A percentile compares a stretch with the other conserved stretches of the same genome.
Evolutionary conservation across 2,113 vertebrate genomes (phyloP).

Genomic region (Pungitius pungitius): DNA sequence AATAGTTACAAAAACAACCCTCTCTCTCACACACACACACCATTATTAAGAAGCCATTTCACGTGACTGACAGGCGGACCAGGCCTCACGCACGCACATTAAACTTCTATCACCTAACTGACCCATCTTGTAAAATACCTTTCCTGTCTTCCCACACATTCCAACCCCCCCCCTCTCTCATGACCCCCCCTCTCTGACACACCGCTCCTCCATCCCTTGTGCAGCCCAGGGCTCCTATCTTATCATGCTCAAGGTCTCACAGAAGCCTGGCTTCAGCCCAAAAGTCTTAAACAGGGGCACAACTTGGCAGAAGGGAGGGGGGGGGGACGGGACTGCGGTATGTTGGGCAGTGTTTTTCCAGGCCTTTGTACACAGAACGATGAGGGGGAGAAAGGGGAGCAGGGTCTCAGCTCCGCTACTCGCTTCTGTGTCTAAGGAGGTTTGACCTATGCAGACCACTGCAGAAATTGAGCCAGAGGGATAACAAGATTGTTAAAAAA

Average conservation of each 20-base stretch:
- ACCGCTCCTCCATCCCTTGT: slow-evolving; percentile 42
- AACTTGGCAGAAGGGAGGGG: slow-evolving; percentile 61
- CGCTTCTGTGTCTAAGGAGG: slow-evolving; percentile 30
- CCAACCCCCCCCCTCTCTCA: slow-evolving; percentile 2
- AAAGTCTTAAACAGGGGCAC: slow-evolving; percentile 65
- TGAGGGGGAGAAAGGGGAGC: slow-evolving; percentile 23
- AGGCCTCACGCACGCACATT: slow-evolving; percentile 8
- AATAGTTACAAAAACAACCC: slow-evolving; percentile 40
- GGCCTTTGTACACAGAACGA: slow-evolving; percentile 68
- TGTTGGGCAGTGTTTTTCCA: slow-evolving; percentile 71
- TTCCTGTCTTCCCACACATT: slow-evolving; percentile 63
- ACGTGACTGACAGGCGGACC: slow-evolving; percentile 19
- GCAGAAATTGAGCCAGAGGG: slow-evolving; percentile 21
- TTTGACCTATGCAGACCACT: slow-evolving; percentile 26
- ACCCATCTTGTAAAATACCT: slow-evolving; percentile 46
- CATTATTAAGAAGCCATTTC: slow-evolving; percentile 39
- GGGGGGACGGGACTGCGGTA: slow-evolving; percentile 54
- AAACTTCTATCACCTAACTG: slow-evolving; percentile 37
- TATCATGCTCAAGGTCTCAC: slow-evolving; percentile 76
- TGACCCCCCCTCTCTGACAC: neutral
- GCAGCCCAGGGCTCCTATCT: slow-evolving; percentile 62
- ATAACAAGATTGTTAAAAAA: slow-evolving; percentile 20
- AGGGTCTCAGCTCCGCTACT: slow-evolving; percentile 18
- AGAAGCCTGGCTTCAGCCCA: slow-evolving; percentile 71
- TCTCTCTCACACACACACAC: slow-evolving; percentile 12